These are phyloP conservation scores for Nyctibius grandis DNA, from an alignment of 2,797 vertebrate genomes.

Conservation along the genomic window DNA sequence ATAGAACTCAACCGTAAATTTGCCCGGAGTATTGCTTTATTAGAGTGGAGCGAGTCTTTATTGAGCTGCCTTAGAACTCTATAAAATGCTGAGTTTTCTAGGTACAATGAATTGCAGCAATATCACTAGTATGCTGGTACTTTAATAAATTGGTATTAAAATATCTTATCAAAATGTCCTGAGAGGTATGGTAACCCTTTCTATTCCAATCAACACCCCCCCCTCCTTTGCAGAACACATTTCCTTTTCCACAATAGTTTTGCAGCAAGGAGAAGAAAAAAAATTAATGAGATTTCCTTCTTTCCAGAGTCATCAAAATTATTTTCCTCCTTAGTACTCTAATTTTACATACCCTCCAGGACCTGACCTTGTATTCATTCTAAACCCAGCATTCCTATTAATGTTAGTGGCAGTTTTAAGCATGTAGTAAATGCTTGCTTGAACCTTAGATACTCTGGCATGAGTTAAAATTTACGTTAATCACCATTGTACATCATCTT, in stretches of 20 bases:
- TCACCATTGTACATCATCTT: not conserved
- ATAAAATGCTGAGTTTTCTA: conserved; percentile 86
- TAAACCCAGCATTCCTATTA: not conserved
- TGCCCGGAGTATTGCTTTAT: conserved; percentile 85
- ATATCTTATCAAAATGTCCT: conserved; percentile 83
- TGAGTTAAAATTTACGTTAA: not conserved
- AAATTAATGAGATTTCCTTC: conserved; percentile 28
- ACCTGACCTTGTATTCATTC: not conserved
- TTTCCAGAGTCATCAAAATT: conserved; percentile 63
- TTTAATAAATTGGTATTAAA: conserved; percentile 86
- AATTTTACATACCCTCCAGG: conserved; percentile 40
- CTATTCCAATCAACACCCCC: conserved; percentile 66
- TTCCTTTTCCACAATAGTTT: conserved; percentile 55
- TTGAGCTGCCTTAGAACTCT: conserved; percentile 83
- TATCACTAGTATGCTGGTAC: conserved; percentile 80
- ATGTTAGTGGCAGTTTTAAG: not conserved
- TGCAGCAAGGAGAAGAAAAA: conserved; percentile 36
- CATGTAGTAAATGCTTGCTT: not conserved
- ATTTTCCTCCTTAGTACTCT: conserved; percentile 45
- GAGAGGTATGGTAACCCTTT: conserved; percentile 79
- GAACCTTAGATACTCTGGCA: not conserved
- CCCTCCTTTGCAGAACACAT: conserved; percentile 34
- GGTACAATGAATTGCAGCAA: conserved; percentile 83
- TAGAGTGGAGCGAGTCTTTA: conserved; percentile 83
- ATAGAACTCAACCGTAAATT: conserved; percentile 87